Evolutionary conservation across 2,888 invertebrate species (phyloP).

Genomic region (Formica aserva): DNA sequence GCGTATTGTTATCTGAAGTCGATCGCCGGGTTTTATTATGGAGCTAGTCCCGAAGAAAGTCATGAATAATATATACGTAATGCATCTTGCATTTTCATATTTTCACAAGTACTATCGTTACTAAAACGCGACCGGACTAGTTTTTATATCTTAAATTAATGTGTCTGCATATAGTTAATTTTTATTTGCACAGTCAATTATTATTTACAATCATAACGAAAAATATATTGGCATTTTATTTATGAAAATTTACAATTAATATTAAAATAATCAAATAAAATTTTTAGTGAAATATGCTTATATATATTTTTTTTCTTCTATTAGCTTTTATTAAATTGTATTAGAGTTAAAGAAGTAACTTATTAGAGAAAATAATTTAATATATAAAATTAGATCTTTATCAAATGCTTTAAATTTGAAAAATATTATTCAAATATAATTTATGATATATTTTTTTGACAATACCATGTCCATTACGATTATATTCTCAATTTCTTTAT

Average conservation of each 20-base stretch:
- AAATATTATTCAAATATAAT: not conserved
- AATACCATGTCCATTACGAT: slow-evolving; percentile 13
- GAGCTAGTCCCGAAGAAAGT: not conserved
- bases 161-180: slow-evolving; percentile 56
- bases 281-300: slow-evolving; percentile 6
- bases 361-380: not conserved
- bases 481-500: slow-evolving; percentile 6
- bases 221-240: not conserved
- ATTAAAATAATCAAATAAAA: not conserved
- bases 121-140: slow-evolving; percentile 66
- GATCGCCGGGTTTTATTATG: not conserved
- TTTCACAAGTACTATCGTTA: slow-evolving; percentile 45
- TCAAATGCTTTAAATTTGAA: not conserved
- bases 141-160: slow-evolving; percentile 67
- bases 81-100: slow-evolving; percentile 41
- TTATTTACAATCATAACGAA: slow-evolving; percentile 28
- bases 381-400: not conserved
- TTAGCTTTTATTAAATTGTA: not conserved
- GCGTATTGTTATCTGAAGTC: slow-evolving; percentile 55
- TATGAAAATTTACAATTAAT: slow-evolving; percentile 5
- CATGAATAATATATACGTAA: slow-evolving; percentile 36
- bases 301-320: not conserved
- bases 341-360: not conserved
- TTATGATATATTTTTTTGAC: not conserved
- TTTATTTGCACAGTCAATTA: slow-evolving; percentile 12